Percentiles rank a stretch among this genome's conserved stretches.
phyloP scores from a whole-genome alignment of 2,888 invertebrate species.

The Eupithecia subfuscata region DNA sequence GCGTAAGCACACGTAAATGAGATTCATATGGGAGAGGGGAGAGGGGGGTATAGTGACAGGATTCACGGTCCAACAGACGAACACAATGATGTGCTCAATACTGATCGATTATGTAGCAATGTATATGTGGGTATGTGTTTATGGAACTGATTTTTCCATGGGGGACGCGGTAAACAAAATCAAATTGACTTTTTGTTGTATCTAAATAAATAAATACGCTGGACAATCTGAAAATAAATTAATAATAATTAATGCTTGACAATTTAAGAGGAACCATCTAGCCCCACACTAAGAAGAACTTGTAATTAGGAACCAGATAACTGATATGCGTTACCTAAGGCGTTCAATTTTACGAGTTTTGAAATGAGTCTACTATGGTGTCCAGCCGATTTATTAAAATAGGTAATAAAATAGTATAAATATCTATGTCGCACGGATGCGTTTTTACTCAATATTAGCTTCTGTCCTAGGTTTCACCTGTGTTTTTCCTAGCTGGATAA shows the following conservation, averaged over 20 bases:
- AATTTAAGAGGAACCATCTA: too few relatives aligned
- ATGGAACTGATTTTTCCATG: conserved; percentile 21
- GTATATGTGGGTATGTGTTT: conserved; percentile 44
- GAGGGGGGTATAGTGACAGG: conserved; percentile 74
- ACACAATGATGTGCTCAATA: conserved; percentile 81
- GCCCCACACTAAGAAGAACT: too few relatives aligned
- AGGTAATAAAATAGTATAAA: background rate
- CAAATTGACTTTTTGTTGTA: background rate
- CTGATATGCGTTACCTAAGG: too few relatives aligned
- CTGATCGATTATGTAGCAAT: conserved; percentile 80
- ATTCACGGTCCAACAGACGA: conserved; percentile 81
- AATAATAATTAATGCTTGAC: background rate
- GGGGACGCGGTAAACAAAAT: background rate
- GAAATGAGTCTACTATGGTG: too few relatives aligned
- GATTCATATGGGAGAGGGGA: conserved; percentile 71
- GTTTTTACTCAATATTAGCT: background rate
- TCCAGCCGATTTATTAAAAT: too few relatives aligned
- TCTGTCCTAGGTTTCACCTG: background rate
- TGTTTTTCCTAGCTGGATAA: background rate
- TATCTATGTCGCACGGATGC: background rate
- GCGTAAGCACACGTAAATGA: conserved; percentile 81
- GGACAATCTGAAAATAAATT: too few relatives aligned
- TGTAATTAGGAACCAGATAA: too few relatives aligned
- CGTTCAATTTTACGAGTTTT: too few relatives aligned
- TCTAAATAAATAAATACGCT: too few relatives aligned